A percentile compares a stretch with the other conserved stretches of the same genome.
Evolutionary conservation across 2,888 invertebrate species (phyloP).

Genomic region (Leucophenga maculata): DNA sequence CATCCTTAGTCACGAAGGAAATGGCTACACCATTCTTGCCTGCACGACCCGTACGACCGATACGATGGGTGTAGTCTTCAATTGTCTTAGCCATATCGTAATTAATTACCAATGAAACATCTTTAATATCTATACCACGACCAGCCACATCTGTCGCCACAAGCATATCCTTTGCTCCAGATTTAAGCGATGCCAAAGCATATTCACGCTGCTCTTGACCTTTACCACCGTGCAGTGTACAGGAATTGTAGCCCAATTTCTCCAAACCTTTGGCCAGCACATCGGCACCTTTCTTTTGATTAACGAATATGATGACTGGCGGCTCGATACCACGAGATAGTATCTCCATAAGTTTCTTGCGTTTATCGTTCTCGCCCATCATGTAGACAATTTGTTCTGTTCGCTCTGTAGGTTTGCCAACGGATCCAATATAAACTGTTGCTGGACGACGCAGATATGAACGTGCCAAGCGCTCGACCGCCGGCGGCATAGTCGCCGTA

Average conservation of each 20-base stretch:
- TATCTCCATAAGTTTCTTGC: constrained; percentile 95
- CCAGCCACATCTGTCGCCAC: constrained; percentile 99
- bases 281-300: constrained; percentile 99
- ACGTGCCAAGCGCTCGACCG: constrained; percentile 95
- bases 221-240: constrained; percentile 99
- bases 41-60: constrained; percentile 98
- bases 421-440: constrained; percentile 96
- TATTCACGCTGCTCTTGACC: constrained; percentile 99
- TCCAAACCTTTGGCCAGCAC: constrained; percentile 96
- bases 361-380: constrained; percentile 95
- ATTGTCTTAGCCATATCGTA: constrained; percentile 99
- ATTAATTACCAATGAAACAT: constrained; percentile 98
- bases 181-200: constrained; percentile 95
- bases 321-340: constrained; percentile 92
- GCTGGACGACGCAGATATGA: constrained; percentile 96
- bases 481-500: constrained; percentile 99
- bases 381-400: constrained; percentile 98
- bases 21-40: constrained; percentile 98
- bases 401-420: constrained; percentile 97
- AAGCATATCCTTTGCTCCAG: constrained; percentile 96
- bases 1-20: constrained; percentile 97
- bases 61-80: constrained; percentile 98
- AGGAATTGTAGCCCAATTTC: constrained; percentile 96
- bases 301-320: constrained; percentile 99
- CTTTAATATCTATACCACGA: constrained; percentile 99